Percentiles rank a stretch among this genome's conserved stretches.
Evolutionary conservation across 2,113 vertebrate species (phyloP).

Genomic region (Recurvirostra avosetta): DNA sequence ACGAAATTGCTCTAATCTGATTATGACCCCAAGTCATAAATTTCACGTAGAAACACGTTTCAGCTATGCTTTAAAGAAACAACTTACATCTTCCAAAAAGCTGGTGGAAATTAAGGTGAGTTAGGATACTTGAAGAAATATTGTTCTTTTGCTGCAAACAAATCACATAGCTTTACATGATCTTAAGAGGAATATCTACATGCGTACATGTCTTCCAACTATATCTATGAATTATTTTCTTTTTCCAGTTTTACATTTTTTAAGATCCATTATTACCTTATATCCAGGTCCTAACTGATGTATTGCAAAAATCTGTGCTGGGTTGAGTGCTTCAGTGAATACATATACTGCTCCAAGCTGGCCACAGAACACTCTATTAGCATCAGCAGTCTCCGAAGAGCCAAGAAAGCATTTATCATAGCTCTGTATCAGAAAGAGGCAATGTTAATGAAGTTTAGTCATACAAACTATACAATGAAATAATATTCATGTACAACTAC

Average conservation of each 20-base stretch:
- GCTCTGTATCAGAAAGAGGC: constrained; percentile 77
- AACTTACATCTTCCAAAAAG: background rate
- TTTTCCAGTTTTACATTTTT: background rate
- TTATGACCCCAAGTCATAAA: background rate
- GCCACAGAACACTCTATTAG: constrained; percentile 95
- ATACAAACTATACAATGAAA: background rate
- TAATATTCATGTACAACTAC: background rate
- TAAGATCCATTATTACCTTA: constrained; percentile 80
- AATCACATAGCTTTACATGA: background rate
- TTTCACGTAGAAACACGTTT: background rate
- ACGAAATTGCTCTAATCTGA: background rate
- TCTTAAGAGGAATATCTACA: background rate
- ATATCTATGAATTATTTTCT: background rate
- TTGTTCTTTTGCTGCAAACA: background rate
- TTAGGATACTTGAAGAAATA: background rate
- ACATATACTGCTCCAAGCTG: constrained; percentile 96
- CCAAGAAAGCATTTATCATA: constrained; percentile 99
- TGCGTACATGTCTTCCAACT: background rate
- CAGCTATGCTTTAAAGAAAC: background rate
- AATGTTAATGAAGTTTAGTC: background rate
- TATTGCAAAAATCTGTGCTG: constrained; percentile 97
- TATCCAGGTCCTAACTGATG: constrained; percentile 95
- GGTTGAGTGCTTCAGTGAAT: constrained; percentile 95
- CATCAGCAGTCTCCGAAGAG: constrained; percentile 95
- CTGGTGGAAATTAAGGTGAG: background rate